Percentiles rank a stretch among this genome's conserved stretches.
Evolutionary conservation across 1,140 invertebrate species (phyloP).

Genomic region (Drosophila burlai): DNA sequence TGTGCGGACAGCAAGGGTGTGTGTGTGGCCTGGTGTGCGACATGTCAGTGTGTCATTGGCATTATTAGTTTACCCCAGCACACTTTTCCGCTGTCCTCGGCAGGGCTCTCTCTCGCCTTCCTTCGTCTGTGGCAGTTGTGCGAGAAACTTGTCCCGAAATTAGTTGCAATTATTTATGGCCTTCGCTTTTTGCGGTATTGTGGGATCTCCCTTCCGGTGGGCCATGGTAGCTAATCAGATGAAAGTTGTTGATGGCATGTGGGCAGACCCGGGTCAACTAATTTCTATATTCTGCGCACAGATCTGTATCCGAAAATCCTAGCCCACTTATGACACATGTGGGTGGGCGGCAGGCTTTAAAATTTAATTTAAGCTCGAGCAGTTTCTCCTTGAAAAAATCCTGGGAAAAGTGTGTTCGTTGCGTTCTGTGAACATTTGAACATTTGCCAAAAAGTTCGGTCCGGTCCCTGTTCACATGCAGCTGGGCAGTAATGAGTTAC

Average conservation of each 20-base stretch:
- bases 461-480: slow-evolving; percentile 23
- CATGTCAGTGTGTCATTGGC: slow-evolving; percentile 66
- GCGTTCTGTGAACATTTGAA: slow-evolving; percentile 21
- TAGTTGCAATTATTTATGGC: slow-evolving; percentile 77
- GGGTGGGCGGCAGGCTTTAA: slow-evolving; percentile 3
- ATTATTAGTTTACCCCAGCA: slow-evolving; percentile 66
- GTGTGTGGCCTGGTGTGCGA: slow-evolving; percentile 9
- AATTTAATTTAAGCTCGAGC: slow-evolving; percentile 7
- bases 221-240: slow-evolving; percentile 44
- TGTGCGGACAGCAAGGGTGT: slow-evolving; percentile 24
- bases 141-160: slow-evolving; percentile 57
- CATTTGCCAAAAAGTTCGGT: slow-evolving; percentile 42
- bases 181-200: slow-evolving; percentile 33
- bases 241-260: slow-evolving; percentile 33
- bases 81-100: slow-evolving; percentile 19
- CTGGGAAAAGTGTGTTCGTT: background rate
- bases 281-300: slow-evolving; percentile 31
- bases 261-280: slow-evolving; percentile 27
- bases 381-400: slow-evolving; percentile 7
- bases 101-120: background rate
- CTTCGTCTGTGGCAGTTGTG: slow-evolving; percentile 22
- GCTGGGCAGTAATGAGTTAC: slow-evolving; percentile 29
- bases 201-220: slow-evolving; percentile 1
- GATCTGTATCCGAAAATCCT: slow-evolving; percentile 22
- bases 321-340: slow-evolving; percentile 5